Evolutionary conservation across 30 jellyfish, hydroid and myxozoan genomes (phyloP).

Genomic region (Aurelia coerulea): DNA sequence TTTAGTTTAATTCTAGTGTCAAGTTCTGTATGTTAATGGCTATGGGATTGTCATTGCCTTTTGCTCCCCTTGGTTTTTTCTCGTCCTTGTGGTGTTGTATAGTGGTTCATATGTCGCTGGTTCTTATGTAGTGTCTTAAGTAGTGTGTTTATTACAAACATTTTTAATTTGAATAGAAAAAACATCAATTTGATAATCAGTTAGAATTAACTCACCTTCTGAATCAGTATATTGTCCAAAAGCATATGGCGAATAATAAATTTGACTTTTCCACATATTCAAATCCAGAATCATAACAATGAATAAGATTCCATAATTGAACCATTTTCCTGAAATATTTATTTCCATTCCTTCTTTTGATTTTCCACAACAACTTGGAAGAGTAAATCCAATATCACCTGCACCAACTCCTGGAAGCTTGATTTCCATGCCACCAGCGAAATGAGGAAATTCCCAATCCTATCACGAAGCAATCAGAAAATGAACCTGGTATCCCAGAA

Average conservation of each 20-base stretch:
- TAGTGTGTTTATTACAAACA: too few species aligned
- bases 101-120: too few species aligned
- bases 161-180: too few species aligned
- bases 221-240: conserved; percentile 62
- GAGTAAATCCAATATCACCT: neutral
- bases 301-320: conserved; percentile 61
- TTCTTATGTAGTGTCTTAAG: too few species aligned
- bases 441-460: conserved; percentile 83
- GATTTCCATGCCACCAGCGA: conserved; percentile 29
- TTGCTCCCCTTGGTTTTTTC: too few species aligned
- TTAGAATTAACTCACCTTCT: conserved; percentile 24
- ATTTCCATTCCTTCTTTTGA: conserved; percentile 17
- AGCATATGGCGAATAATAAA: conserved; percentile 41
- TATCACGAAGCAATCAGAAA: neutral
- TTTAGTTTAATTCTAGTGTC: too few species aligned
- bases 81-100: too few species aligned
- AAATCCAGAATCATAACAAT: conserved; percentile 53
- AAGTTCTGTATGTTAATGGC: too few species aligned
- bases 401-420: conserved; percentile 64
- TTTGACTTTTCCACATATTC: conserved; percentile 64
- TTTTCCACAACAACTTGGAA: conserved; percentile 29
- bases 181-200: too few species aligned
- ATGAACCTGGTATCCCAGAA: too few species aligned
- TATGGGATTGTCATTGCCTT: too few species aligned
- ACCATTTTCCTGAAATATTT: conserved; percentile 64